phyloP scores from a whole-genome alignment of 2,888 invertebrate species.

The Lymantria dispar region DNA sequence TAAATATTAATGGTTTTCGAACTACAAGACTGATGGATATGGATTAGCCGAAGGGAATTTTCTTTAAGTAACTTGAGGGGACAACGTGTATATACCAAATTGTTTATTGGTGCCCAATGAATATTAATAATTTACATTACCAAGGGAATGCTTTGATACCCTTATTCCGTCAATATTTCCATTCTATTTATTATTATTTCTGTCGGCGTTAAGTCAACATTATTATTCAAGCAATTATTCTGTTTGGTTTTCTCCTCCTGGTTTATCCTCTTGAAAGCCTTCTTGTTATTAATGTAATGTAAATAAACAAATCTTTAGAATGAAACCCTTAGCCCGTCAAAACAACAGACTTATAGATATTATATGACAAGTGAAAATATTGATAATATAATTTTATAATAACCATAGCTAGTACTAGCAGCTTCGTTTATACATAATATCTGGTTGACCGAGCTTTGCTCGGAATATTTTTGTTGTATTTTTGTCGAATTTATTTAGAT shows the following conservation, averaged over 20 bases:
- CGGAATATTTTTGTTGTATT: no score
- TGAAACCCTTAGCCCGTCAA: neutral
- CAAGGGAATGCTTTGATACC: conserved; percentile 25
- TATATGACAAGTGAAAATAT: no score
- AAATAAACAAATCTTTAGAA: neutral
- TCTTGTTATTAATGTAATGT: conserved; percentile 13
- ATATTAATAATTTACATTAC: conserved; percentile 49
- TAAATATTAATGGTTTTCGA: conserved; percentile 71
- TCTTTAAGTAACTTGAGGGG: conserved; percentile 38
- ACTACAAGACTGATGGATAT: conserved; percentile 63
- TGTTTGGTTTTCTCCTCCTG: conserved; percentile 20
- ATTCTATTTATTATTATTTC: conserved; percentile 47
- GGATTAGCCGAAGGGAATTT: conserved; percentile 52
- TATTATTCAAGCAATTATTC: conserved; percentile 42
- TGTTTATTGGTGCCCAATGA: conserved; percentile 40
- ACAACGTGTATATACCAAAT: conserved; percentile 33
- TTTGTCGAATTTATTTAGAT: no score
- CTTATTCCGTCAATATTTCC: conserved; percentile 35
- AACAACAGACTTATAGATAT: neutral
- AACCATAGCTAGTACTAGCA: no score
- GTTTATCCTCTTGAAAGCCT: conserved; percentile 12
- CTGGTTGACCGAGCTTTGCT: no score
- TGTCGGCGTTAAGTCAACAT: conserved; percentile 45
- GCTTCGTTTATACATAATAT: no score
- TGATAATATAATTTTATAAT: no score